Evolutionary conservation across 2,797 vertebrate genomes (phyloP).

Genomic region (Thalassophryne amazonica): DNA sequence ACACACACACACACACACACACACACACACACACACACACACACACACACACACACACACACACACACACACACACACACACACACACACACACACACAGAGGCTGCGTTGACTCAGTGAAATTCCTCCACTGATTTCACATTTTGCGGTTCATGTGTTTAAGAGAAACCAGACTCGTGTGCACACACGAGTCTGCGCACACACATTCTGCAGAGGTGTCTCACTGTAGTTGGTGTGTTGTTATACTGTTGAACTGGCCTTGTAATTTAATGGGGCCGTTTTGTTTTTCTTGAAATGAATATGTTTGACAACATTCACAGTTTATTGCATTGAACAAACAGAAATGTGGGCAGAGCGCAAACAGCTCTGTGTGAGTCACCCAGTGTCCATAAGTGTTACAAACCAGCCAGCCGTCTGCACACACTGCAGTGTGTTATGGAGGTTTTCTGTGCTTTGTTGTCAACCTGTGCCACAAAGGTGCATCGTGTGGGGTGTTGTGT

Average conservation of each 20-base stretch:
- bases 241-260: not conserved
- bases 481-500: slow-evolving; percentile 1
- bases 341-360: not conserved
- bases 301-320: not conserved
- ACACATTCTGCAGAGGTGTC: slow-evolving; percentile 1
- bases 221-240: slow-evolving; percentile 3
- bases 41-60: slow-evolving; percentile 6
- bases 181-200: not conserved
- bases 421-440: slow-evolving; percentile 1
- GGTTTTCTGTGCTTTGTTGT: slow-evolving; percentile 10
- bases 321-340: not conserved
- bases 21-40: slow-evolving; percentile 10
- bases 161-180: slow-evolving; percentile 13
- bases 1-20: no score
- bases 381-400: not conserved
- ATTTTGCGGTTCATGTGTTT: slow-evolving; percentile 51
- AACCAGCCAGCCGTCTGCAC: slow-evolving; percentile 13
- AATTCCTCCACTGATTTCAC: slow-evolving; percentile 59
- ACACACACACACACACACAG: slow-evolving; percentile 1
- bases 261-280: not conserved
- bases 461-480: not conserved
- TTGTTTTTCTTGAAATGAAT: slow-evolving; percentile 3
- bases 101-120: slow-evolving; percentile 46
- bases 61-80: slow-evolving; percentile 8
- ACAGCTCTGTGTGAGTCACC: slow-evolving; percentile 11